Conservation (phyloP, 2,888 invertebrate species). For the Cataglyphis livida region DNA sequence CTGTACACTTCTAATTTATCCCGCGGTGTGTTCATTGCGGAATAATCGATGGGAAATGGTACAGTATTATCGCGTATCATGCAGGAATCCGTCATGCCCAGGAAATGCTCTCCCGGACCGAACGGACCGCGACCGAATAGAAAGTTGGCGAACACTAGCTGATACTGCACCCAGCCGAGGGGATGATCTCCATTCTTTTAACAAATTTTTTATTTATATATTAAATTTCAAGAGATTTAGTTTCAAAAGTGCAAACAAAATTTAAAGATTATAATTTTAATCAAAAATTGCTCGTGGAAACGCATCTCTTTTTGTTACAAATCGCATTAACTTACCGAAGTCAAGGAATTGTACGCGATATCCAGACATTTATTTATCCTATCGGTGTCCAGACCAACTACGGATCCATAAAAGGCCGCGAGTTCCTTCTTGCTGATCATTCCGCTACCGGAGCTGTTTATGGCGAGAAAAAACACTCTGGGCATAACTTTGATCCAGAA, state of each 20-base stretch:
- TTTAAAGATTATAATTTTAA: neutral
- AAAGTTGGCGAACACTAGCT: conserved; percentile 91
- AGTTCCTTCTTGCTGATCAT: conserved; percentile 89
- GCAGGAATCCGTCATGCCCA: conserved; percentile 86
- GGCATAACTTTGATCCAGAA: conserved; percentile 92
- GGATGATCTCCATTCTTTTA: conserved; percentile 89
- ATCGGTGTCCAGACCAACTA: conserved; percentile 88
- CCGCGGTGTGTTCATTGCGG: conserved; percentile 90
- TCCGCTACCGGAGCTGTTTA: conserved; percentile 87
- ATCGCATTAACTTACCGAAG: conserved; percentile 88
- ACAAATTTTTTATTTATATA: neutral
- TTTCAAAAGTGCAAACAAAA: neutral
- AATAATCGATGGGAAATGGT: conserved; percentile 92
- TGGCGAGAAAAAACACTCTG: conserved; percentile 71
- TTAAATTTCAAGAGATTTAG: neutral
- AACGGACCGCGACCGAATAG: conserved; percentile 91
- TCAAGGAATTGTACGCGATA: conserved; percentile 90
- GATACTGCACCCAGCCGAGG: conserved; percentile 90
- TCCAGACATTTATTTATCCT: conserved; percentile 90
- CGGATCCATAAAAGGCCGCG: conserved; percentile 90
- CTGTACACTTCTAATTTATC: conserved; percentile 90
- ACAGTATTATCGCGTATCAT: conserved; percentile 70
- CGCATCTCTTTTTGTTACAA: neutral
- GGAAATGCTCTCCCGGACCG: conserved; percentile 91
- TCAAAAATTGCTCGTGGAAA: neutral